A percentile compares a stretch with the other conserved stretches of the same genome.
Evolutionary conservation across 2,113 vertebrate genomes (phyloP).

Genomic region (Glareola pratincola): DNA sequence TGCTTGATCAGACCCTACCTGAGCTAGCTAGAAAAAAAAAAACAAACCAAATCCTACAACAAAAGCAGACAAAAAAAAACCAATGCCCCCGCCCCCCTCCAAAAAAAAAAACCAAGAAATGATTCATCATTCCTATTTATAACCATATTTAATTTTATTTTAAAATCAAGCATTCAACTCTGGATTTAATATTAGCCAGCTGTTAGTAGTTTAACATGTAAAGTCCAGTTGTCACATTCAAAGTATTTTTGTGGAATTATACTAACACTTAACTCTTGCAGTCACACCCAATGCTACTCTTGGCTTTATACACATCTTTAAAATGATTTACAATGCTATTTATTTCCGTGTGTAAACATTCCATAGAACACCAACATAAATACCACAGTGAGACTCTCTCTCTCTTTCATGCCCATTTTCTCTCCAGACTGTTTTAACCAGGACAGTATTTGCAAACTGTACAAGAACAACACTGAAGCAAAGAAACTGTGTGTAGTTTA

Average conservation of each 20-base stretch:
- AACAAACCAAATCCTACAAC: neutral
- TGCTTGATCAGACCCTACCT: neutral
- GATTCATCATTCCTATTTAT: neutral
- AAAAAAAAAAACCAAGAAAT: neutral
- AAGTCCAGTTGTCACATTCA: neutral
- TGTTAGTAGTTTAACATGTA: neutral
- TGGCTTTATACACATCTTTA: neutral
- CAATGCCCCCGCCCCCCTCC: neutral
- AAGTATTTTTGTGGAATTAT: neutral
- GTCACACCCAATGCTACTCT: neutral
- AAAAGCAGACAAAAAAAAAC: neutral
- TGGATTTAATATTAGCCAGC: conserved; percentile 20
- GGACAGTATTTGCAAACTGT: neutral
- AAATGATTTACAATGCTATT: neutral
- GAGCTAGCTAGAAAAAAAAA: neutral
- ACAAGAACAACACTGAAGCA: neutral
- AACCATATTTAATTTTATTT: neutral
- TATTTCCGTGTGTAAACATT: neutral
- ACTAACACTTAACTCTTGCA: neutral
- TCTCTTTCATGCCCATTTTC: neutral
- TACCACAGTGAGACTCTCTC: neutral
- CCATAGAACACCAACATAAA: neutral
- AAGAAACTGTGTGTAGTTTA: neutral
- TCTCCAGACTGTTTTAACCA: neutral
- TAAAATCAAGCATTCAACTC: neutral